phyloP scores from a whole-genome alignment of 2,113 vertebrate species.

The Sialia sialis region DNA sequence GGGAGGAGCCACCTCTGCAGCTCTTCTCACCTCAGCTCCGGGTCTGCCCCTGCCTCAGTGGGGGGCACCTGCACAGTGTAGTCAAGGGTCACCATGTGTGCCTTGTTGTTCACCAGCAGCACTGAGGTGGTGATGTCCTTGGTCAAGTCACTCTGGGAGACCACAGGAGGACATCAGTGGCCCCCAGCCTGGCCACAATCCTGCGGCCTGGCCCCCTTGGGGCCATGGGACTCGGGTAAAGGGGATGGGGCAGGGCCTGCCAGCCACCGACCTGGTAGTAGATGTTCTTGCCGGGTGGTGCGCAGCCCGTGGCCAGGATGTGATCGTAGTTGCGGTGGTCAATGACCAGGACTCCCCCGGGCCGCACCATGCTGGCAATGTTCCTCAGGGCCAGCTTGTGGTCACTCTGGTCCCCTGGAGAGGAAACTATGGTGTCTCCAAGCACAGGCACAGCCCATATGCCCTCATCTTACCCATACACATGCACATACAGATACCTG shows the following conservation, averaged over 20 bases:
- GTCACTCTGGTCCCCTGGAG: conserved; percentile 91
- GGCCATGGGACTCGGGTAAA: background rate
- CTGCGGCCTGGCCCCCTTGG: background rate
- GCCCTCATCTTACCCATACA: background rate
- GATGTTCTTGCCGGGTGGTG: conserved; percentile 93
- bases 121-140: conserved; percentile 94
- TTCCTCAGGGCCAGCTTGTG: conserved; percentile 90
- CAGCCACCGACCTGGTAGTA: conserved; percentile 88
- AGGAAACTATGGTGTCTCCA: background rate
- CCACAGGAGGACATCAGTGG: background rate
- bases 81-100: conserved; percentile 96
- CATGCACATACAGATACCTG: background rate
- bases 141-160: conserved; percentile 87
- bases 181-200: background rate
- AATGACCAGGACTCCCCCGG: conserved; percentile 89
- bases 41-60: conserved; percentile 36
- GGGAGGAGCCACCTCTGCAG: fast-evolving
- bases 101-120: conserved; percentile 90
- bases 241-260: background rate
- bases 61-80: conserved; percentile 89
- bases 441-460: background rate
- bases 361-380: conserved; percentile 91
- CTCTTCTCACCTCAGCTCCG: conserved; percentile 82
- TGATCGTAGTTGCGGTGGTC: conserved; percentile 97
- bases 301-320: conserved; percentile 89